Evolutionary conservation across 1,140 invertebrate species (phyloP), one percentile per base, ranked within the genome.

Genomic region (Cotesia vestalis): DNA sequence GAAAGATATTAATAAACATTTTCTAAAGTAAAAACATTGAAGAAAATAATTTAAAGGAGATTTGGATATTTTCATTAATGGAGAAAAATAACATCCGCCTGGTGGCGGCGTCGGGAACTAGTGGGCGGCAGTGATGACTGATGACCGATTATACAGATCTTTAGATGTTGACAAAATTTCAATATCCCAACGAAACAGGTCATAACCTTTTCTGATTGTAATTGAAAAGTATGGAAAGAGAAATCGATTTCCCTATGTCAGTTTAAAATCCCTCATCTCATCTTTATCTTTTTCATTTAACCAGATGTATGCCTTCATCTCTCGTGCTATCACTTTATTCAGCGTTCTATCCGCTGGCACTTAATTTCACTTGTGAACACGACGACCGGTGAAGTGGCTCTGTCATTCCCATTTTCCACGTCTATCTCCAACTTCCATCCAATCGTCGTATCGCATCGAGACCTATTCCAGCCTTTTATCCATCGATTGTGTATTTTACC

Each of bases 231-330:
- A 38, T 40, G 53, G 52, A 72, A 17, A 12, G 64, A 67, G 17
- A 59, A 72, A 72, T 72, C 64, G 71, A 72, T 72, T 72, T 72
- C 46, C 64, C 66, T 55, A 46, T 66, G 52, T 67, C 64, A 61
- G 55, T 52, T 52, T 12, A 34, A 27, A 61, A 55, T 52, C 57
- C 61, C 53, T 59, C 17, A 11, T 8, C 0, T 4, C 20, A 60
- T 17, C 38, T 46, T 46, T 46, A 46, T 46, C 40, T 46, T 46
- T 46, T 46, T 46, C 40, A 46, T 46, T 46, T 46, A 6, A 46
- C 40, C 40, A 46, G 40, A 46, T 46, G 8, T 35, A 46, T 57
- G 20, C 6, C 17, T 12, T 53, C 27, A 27, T 36, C 61, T 35
- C 51, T 52, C 61, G 8, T 35, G 8, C 51, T 66, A 60, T 36